Conservation (phyloP, 2,797 vertebrate species). For the Acanthiza pusilla region DNA sequence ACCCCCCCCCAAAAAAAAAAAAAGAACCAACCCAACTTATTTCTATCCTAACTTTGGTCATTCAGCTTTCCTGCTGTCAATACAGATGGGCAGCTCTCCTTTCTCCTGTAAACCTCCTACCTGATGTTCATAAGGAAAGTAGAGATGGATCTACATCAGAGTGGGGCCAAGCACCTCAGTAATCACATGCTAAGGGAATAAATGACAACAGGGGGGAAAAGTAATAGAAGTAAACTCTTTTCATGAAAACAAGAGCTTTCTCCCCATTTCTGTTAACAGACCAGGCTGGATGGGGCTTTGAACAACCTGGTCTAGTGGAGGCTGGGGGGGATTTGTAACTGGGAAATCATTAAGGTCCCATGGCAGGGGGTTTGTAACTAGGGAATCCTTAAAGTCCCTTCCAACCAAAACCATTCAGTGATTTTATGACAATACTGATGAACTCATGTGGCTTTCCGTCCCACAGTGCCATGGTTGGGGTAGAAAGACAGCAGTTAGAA, state of each 20-base stretch:
- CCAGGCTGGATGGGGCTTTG: neutral
- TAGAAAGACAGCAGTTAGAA: neutral
- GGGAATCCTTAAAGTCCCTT: neutral
- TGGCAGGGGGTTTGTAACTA: no score
- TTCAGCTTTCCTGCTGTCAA: neutral
- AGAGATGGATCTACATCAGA: neutral
- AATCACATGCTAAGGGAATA: neutral
- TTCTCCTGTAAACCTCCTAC: no score
- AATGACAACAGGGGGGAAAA: no score
- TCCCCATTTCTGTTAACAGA: neutral
- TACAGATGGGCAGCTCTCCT: neutral
- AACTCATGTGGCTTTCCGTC: neutral
- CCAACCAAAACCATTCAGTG: neutral
- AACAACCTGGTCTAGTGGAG: neutral
- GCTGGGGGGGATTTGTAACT: no score
- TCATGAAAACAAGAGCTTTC: neutral
- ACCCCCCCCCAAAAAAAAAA: no score
- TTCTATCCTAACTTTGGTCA: neutral
- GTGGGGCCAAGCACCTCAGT: neutral
- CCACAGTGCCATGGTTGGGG: fast-evolving
- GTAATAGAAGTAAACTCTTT: neutral
- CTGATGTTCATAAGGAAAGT: neutral
- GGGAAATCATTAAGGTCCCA: neutral
- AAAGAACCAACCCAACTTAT: no score
- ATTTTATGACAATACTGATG: neutral